Percentiles rank a stretch among this genome's conserved stretches.
phyloP scores from a whole-genome alignment of 2,888 invertebrate species.

The Schizaphis graminum region DNA sequence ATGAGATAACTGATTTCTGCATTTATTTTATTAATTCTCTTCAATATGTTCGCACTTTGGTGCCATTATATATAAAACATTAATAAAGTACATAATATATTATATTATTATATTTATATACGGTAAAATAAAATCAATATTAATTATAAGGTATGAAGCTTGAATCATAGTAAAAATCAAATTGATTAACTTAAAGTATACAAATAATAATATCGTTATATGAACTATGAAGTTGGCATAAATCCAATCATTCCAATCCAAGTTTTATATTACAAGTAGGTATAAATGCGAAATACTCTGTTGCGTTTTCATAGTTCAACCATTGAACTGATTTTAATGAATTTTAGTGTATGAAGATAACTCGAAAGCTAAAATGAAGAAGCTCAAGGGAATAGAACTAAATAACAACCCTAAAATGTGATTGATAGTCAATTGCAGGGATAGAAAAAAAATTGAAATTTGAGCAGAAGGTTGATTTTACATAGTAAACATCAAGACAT shows the following conservation, averaged over 20 bases:
- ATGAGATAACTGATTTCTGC: neutral
- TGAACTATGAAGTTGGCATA: neutral
- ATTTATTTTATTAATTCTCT: neutral
- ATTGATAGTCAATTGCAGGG: no score
- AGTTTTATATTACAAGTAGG: neutral
- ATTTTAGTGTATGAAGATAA: no score
- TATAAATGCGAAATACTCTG: neutral
- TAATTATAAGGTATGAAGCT: neutral
- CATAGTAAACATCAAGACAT: no score
- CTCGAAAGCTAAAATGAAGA: no score
- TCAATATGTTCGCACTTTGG: neutral
- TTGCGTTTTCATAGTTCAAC: neutral
- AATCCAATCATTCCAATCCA: neutral
- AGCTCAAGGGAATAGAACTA: no score
- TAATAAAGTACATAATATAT: no score
- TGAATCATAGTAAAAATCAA: neutral
- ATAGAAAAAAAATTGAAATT: no score
- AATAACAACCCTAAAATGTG: no score
- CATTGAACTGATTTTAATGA: no score
- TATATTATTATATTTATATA: no score
- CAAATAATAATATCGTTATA: neutral
- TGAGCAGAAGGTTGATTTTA: no score
- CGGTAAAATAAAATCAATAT: neutral
- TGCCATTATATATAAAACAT: neutral
- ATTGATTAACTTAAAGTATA: neutral